Percentiles rank a stretch among this genome's conserved stretches.
Evolutionary conservation across 2,113 vertebrate species (phyloP).

Genomic region (Pelmatolapia mariae): DNA sequence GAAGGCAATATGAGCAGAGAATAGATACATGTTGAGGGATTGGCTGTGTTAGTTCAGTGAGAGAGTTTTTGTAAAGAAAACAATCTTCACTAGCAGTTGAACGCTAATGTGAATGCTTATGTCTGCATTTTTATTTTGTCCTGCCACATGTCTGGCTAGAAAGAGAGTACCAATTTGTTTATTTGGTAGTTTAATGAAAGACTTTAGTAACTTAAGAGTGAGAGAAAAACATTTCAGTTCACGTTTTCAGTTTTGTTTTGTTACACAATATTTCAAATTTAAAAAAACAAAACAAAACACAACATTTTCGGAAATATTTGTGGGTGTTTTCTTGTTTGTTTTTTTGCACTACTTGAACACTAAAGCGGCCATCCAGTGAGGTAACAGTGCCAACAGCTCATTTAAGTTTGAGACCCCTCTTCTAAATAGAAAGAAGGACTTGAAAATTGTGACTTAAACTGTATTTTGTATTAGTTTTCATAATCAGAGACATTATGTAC

Average conservation of each 20-base stretch:
- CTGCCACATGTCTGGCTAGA: not conserved
- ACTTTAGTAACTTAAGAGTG: not conserved
- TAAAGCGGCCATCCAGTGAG: not conserved
- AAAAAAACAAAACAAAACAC: not conserved
- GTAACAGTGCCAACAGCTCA: not conserved
- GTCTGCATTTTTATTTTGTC: not conserved
- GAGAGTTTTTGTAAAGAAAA: not conserved
- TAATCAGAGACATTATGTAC: not conserved
- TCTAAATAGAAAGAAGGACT: not conserved
- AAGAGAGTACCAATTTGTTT: not conserved
- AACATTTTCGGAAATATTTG: not conserved
- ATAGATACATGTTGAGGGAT: not conserved
- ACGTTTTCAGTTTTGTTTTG: not conserved
- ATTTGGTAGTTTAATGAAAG: not conserved
- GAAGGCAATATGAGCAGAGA: not conserved
- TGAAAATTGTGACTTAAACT: not conserved
- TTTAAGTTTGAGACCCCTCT: not conserved
- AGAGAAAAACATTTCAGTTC: not conserved
- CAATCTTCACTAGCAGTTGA: not conserved
- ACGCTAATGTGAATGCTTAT: not conserved
- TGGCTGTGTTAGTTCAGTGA: not conserved
- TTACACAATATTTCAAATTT: not conserved
- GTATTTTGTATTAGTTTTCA: not conserved
- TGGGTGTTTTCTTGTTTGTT: not conserved
- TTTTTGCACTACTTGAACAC: not conserved